A percentile compares a stretch with the other conserved stretches of the same genome.
These are phyloP conservation scores for Syrphus vitripennis DNA, from an alignment of 2,888 invertebrate genomes.

Conservation along the genomic window DNA sequence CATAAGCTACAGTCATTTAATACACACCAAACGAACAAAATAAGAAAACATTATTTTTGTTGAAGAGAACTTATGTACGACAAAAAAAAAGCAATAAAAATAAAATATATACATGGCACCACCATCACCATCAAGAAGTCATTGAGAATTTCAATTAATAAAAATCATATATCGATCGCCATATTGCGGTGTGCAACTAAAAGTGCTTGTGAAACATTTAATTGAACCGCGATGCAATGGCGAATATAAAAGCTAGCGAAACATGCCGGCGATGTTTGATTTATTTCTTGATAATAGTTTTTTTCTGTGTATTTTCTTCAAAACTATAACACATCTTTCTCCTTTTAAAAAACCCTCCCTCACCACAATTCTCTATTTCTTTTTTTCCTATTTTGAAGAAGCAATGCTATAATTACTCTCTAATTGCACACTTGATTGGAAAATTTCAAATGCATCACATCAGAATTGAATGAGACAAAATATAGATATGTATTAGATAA, in stretches of 20 bases:
- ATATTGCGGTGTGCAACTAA: background rate
- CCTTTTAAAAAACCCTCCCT: background rate
- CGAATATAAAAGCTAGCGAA: conserved; percentile 25
- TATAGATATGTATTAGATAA: background rate
- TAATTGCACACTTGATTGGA: conserved; percentile 35
- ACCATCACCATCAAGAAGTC: too few species aligned
- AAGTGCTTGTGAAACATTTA: conserved; percentile 46
- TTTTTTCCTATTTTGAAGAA: background rate
- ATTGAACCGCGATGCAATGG: conserved; percentile 29
- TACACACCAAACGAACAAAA: background rate
- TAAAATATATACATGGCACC: conserved; percentile 12
- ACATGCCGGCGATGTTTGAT: conserved; percentile 18
- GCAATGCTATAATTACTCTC: conserved; percentile 26
- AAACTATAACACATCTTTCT: background rate
- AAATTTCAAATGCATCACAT: conserved; percentile 16
- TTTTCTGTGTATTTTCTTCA: background rate
- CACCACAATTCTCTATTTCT: background rate
- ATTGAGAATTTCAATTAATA: conserved; percentile 60
- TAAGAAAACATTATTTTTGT: background rate
- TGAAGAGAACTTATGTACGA: background rate
- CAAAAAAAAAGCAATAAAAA: background rate
- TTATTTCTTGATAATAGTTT: conserved; percentile 5
- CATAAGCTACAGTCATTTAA: background rate
- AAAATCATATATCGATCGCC: conserved; percentile 57
- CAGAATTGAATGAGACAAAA: background rate